Conservation (phyloP, 2,797 vertebrate species). For the Falco rusticolus region DNA sequence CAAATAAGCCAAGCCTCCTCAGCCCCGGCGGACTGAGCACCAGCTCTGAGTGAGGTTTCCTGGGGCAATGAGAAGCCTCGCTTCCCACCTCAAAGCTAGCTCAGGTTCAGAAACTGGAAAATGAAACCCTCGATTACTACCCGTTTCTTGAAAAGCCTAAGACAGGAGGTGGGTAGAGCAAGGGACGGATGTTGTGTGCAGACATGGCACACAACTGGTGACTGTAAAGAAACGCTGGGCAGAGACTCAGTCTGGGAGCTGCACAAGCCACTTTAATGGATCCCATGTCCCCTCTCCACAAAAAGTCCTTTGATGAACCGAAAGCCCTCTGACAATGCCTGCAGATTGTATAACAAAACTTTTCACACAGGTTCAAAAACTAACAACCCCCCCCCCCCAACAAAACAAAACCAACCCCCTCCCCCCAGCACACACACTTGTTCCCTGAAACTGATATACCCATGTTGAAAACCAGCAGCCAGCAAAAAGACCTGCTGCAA, state of each 20-base stretch:
- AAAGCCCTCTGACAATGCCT: conserved; percentile 62
- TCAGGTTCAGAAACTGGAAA: not conserved
- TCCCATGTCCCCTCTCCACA: conserved; percentile 26
- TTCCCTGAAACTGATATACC: conserved; percentile 61
- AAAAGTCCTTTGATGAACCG: conserved; percentile 66
- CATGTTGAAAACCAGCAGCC: not conserved
- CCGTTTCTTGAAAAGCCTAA: not conserved
- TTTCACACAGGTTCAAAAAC: conserved; percentile 59
- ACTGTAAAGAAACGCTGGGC: not conserved
- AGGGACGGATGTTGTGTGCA: not conserved
- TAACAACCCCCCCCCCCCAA: not conserved
- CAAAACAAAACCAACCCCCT: not conserved
- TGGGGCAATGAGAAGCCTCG: rapidly evolving
- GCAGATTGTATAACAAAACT: conserved; percentile 67
- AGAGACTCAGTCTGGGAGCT: conserved; percentile 20
- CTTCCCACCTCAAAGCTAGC: not conserved
- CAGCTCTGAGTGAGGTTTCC: not conserved
- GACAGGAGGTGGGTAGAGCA: not conserved
- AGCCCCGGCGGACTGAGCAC: not conserved
- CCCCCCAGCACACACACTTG: not conserved
- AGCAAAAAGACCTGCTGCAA: conserved; percentile 34
- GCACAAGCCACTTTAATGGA: conserved; percentile 27
- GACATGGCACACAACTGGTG: not conserved
- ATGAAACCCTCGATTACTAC: not conserved
- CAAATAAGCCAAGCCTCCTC: not conserved